Conservation (phyloP, 2,113 vertebrate genomes). For the Thomomys bottae region DNA sequence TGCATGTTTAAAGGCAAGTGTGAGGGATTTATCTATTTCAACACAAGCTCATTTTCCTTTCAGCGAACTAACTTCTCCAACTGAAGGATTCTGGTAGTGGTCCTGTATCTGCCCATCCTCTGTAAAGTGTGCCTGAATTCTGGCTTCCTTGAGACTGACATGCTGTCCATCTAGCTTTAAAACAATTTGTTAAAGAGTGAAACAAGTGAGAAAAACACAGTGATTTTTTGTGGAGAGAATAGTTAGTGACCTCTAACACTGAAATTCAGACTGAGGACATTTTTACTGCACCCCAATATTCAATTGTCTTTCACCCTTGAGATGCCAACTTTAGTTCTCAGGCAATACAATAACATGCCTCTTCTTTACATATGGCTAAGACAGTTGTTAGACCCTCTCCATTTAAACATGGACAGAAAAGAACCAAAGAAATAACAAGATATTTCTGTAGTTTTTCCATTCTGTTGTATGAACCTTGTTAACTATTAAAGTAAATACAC, state of each 20-base stretch:
- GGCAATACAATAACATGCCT: not conserved
- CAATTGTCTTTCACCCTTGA: not conserved
- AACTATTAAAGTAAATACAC: constrained; percentile 24
- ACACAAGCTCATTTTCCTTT: not conserved
- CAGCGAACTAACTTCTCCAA: not conserved
- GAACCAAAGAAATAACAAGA: not conserved
- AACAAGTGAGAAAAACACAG: not conserved
- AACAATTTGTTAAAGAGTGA: constrained; percentile 31
- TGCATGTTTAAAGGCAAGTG: constrained; percentile 21
- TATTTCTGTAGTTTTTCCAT: not conserved
- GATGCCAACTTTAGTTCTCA: not conserved
- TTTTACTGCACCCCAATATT: constrained; percentile 24
- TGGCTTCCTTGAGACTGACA: not conserved
- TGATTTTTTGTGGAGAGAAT: not conserved
- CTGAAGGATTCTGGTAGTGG: not conserved
- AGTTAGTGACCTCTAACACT: constrained; percentile 13
- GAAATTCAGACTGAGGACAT: constrained; percentile 31
- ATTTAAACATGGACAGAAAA: not conserved
- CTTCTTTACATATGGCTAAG: not conserved
- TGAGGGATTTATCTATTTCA: not conserved
- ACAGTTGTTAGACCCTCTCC: not conserved
- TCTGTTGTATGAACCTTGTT: not conserved
- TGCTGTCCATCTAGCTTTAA: not conserved
- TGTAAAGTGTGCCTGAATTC: not conserved
- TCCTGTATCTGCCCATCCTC: not conserved